phyloP scores from a whole-genome alignment of 2,888 invertebrate species.

The Dryocosmus kuriphilus region DNA sequence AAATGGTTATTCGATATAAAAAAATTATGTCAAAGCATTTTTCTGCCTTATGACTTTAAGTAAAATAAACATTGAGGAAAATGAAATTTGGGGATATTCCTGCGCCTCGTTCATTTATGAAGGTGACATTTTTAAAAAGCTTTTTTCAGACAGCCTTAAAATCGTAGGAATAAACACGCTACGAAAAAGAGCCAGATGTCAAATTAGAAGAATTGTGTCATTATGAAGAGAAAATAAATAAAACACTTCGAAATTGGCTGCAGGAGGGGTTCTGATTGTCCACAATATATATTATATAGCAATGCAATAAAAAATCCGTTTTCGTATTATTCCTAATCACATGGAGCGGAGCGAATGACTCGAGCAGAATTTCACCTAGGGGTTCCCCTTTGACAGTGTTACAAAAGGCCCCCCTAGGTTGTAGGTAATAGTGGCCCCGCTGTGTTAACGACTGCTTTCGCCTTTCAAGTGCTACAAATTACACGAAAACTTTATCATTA shows the following conservation, averaged over 20 bases:
- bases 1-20: too few relatives aligned
- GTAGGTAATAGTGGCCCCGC: conserved; percentile 48
- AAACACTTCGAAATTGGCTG: conserved; percentile 1
- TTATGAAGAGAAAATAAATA: background rate
- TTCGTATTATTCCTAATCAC: conserved; percentile 27
- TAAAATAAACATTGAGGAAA: too few relatives aligned
- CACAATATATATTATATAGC: background rate
- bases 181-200: background rate
- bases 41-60: too few relatives aligned
- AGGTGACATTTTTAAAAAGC: background rate
- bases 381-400: conserved; percentile 47
- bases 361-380: conserved; percentile 45
- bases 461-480: conserved; percentile 51
- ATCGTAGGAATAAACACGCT: background rate
- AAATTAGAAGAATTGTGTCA: background rate
- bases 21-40: too few relatives aligned
- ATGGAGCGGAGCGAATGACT: conserved; percentile 35
- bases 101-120: too few relatives aligned
- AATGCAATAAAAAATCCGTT: conserved; percentile 9
- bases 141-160: background rate
- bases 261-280: background rate
- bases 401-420: conserved; percentile 50
- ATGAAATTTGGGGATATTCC: too few relatives aligned
- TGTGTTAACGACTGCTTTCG: conserved; percentile 53
- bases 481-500: conserved; percentile 53